Base-by-base conservation (phyloP, 2,888 invertebrate genomes). In the Seira ritae region DNA sequence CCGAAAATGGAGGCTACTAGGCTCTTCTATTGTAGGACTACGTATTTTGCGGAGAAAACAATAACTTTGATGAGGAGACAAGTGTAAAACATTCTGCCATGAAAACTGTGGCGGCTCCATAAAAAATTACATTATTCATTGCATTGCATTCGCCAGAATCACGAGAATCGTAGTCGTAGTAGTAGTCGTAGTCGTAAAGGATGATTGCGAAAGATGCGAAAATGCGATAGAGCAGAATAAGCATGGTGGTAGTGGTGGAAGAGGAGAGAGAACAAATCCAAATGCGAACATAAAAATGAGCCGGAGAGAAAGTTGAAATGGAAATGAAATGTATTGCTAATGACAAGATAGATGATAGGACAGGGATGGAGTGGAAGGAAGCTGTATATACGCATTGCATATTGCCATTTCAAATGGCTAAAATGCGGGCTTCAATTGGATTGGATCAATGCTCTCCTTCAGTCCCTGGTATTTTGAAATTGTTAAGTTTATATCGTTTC, bases 301-400 rank as follows among this genome's bases (percentile, higher is more conserved):
- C 22, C 50, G 24, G 15, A 10, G 70, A 66, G 20, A 65, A 17
- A 8, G 12, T 31, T 42, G 17, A 68, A 62, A 37, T 62, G 23
- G 71, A 42, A 42, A 75, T 55, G 71, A 83, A 71, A 80, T 72
- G 71, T 60, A 71, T 71, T 80, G 77, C 68, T 75, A 76, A 80
- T 68, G 83, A 76, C 77, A 80, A 65, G 80, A 80, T 76, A 62
- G 55, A 73, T 62, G 42, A 42, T 42, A 42, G 42, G 42, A 42
- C 12, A 42, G 20, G 66, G 19, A 12, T 50, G 76, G 22, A 12
- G 15, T 50, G 60, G 70, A 50, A 65, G 70, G 24, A 50, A 70
- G 62, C 2, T 31, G 65, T 60, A 65, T 20, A n/a, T n/a, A n/a
- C n/a, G n/a, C n/a, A n/a, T n/a, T n/a, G n/a, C n/a, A n/a, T n/a